Base-by-base conservation (phyloP, 2,113 vertebrate genomes). In the Athene noctua region DNA sequence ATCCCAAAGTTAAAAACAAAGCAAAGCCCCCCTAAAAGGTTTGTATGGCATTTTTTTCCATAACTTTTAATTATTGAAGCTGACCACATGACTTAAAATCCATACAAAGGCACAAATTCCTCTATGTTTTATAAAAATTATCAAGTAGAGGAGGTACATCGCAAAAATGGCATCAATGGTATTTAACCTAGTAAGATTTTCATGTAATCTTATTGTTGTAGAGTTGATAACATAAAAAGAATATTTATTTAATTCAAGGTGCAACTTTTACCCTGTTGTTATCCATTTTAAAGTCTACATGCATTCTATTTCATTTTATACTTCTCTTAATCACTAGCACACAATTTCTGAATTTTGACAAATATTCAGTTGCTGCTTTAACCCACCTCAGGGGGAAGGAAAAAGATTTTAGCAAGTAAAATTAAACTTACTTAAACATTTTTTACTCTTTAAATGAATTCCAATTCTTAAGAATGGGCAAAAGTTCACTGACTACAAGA, bases 391-490 rank as follows among this genome's bases (percentile, higher is more conserved):
- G 7, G 59, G 34, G 20, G 77, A 86, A 86, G 5, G 4, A 52
- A 73, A 46, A 87, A 66, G 2, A 59, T 47, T 93, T 96, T 78
- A 90, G 59, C 62, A 93, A 95, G 90, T 90, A 96, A 96, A 96
- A 92, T 86, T 44, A 74, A 86, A 32, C 55, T 95, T 94, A 83
- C 84, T 93, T 92, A 95, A 96, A 88, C 23, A 47, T 55, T 95
- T 93, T 93, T 94, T 94, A 17, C 15, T 88, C 67, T 94, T 94
- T 83, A 92, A 88, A 88, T 80, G 59, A 86, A 67, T 95, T 92
- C n/a, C 1, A 1, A 6, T 73, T 83, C 59, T 80, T 86, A 88
- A 83, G 55, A 94, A 86, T 78, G 38, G n/a, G 34, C 2, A 10
- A 73, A 94, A 96, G 51, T 92, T 92, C 79, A 86, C 23, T 71